These are phyloP conservation scores for Cyanoramphus novaezelandiae DNA, from an alignment of 2,113 vertebrate genomes.

Conservation along the genomic window DNA sequence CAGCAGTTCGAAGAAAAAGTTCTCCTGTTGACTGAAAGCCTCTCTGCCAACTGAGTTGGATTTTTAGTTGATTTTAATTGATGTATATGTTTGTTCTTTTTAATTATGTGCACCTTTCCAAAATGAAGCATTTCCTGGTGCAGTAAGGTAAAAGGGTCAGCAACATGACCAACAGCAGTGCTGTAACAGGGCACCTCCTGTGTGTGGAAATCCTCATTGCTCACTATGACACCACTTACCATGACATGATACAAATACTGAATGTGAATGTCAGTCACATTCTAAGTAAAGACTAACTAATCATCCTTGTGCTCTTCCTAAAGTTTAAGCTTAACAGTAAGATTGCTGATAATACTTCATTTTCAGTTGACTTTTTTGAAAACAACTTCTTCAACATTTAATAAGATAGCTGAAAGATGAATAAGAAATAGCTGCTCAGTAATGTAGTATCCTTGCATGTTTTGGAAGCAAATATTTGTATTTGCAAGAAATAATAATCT, in stretches of 20 bases:
- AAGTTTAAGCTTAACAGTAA: not conserved
- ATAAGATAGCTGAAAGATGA: conserved; percentile 34
- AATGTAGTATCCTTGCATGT: conserved; percentile 13
- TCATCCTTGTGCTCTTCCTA: not conserved
- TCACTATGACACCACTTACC: rapidly evolving
- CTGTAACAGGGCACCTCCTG: not conserved
- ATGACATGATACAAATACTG: not conserved
- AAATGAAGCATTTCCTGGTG: not conserved
- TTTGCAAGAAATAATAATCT: conserved; percentile 73
- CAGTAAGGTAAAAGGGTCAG: not conserved
- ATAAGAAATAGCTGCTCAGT: conserved; percentile 29
- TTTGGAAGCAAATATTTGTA: conserved; percentile 66
- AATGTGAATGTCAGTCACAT: not conserved
- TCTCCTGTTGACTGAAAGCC: not conserved
- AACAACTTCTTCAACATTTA: conserved; percentile 53
- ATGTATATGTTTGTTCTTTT: not conserved
- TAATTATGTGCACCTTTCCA: not conserved
- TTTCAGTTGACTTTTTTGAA: conserved; percentile 9
- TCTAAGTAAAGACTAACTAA: not conserved
- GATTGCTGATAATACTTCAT: not conserved
- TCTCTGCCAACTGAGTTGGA: not conserved
- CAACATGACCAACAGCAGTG: not conserved
- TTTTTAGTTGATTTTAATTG: not conserved
- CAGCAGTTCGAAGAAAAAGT: not conserved
- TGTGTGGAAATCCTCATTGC: not conserved